Evolutionary conservation across 1,140 invertebrate species (phyloP), one percentile per base, ranked within the genome.

Genomic region (Platorchestia sp.): DNA sequence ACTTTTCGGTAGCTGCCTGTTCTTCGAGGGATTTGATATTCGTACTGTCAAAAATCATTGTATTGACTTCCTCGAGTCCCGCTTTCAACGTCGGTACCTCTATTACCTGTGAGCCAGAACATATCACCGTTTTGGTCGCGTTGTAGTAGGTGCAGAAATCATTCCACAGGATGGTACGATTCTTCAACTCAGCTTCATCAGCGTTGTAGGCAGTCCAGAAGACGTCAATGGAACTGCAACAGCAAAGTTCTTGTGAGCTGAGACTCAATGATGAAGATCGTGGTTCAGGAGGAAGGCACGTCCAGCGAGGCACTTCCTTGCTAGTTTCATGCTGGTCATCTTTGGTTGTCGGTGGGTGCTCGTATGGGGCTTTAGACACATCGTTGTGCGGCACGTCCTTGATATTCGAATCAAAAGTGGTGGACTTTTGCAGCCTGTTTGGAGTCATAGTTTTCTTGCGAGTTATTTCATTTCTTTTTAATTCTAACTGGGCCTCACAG

Each of bases 81-180:
- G 91, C 40, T 40, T 42, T 44, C 45, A 93, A 47, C 91, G 44
- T 93, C 19, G 91, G 91, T 40, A 93, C 91, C 45, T 93, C 91
- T 27, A 44, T 93, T 3, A 93, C 91, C 45, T 93, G 91, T 5
- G 91, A 44, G 45, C 91, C 91, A 19, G 91, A 93, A 93, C 91
- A 93, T 0, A 93, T 44, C 7, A 44, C 91, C 27, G 45, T 44
- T 93, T 47, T 93, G 10, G 91, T 45, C 0, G 6, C 36, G n/a
- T 93, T 93, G 91, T 93, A 93, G 45, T 93, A 93, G 5, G 45
- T 93, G 91, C 91, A 93, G 19, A 16, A 14, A 10, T 93, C 91
- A 40, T 40, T 41, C 43, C 6, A 93, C 91, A 93, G 19, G n/a
- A 16, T 36, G 7, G 91, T 93, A 6, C 47, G 43, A 47, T 93